Evolutionary conservation across 2,113 vertebrate species (phyloP).

Genomic region (Sebastes schlegelii): DNA sequence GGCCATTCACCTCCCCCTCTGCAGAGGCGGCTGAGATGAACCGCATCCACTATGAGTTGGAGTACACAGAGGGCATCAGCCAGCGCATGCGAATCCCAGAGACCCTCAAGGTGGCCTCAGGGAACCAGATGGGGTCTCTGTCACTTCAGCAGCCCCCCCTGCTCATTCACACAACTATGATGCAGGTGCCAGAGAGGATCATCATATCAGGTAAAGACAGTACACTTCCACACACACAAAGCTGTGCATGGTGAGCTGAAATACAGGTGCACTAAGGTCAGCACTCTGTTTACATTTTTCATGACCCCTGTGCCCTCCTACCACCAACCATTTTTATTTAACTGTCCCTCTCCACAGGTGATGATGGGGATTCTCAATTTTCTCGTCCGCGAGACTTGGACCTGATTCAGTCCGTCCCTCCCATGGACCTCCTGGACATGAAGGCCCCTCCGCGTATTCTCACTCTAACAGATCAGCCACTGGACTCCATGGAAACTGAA

Average conservation of each 20-base stretch:
- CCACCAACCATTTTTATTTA: neutral
- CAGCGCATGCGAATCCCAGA: constrained; percentile 97
- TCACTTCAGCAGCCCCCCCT: constrained; percentile 79
- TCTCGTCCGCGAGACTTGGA: constrained; percentile 92
- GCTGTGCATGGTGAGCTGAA: neutral
- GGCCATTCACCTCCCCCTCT: constrained; percentile 86
- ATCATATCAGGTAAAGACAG: constrained; percentile 89
- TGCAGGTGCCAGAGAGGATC: constrained; percentile 97
- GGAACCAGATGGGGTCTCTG: constrained; percentile 74
- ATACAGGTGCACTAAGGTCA: neutral
- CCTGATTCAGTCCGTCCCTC: constrained; percentile 91
- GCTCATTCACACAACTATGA: constrained; percentile 85
- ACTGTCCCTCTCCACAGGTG: constrained; percentile 77
- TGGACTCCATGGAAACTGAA: constrained; percentile 95
- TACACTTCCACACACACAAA: neutral
- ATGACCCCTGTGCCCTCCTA: neutral
- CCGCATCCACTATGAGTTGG: constrained; percentile 94
- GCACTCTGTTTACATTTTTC: neutral
- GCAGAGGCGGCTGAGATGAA: constrained; percentile 94
- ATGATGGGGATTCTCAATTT: constrained; percentile 86
- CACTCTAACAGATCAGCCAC: constrained; percentile 91
- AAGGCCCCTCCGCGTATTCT: constrained; percentile 95
- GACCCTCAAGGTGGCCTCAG: constrained; percentile 92
- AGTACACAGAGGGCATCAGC: constrained; percentile 96
- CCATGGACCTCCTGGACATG: constrained; percentile 90